Evolutionary conservation across 2,113 vertebrate genomes (phyloP), one percentile per base, ranked within the genome.

Genomic region (Gobius niger): DNA sequence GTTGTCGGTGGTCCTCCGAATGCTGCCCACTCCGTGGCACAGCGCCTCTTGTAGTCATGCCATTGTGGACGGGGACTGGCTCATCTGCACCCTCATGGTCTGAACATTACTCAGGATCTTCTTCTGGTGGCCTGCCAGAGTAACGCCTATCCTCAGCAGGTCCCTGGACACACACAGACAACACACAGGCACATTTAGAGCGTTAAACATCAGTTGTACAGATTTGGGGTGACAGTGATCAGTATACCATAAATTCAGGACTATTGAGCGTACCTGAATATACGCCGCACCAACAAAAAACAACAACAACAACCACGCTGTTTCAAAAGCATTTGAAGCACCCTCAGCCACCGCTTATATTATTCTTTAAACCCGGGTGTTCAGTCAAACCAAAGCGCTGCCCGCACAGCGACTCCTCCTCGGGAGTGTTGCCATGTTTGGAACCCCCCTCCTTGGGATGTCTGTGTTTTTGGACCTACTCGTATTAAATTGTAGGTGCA

Each of bases 61-160:
- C 94, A 98, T 94, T 10, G 95, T 89, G 0, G 95, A 95, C 0
- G 95, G 94, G 15, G 96, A 95, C 89, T 98, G 97, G 84, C 92
- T 96, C 93, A 97, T 96, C 91, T 99, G 97, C 81, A 96, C 93
- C 88, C 95, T 94, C 95, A 99, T 98, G 72, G 96, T 96, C 86
- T 98, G 96, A 65, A 99, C 91, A 64, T 95, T 98, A 91, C 94
- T 98, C 82, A 99, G 93, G 87, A 99, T 97, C 91, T 99, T 98
- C 94, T 98, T 99, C 92, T 99, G 98, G 90, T 99, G 98, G 78
- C 97, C 98, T 44, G 97, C 96, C 88, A 99, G 91, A 83, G 97
- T 99, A 83, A 99, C 95, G 41, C 97, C 98, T 97, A 99, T 98
- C 95, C 96, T 96, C 90, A 98, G 90, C 83, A 99, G 93, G 89